Evolutionary conservation across 2,113 vertebrate species (phyloP), one percentile per base, ranked within the genome.

Genomic region (Nothoprocta pentlandii): DNA sequence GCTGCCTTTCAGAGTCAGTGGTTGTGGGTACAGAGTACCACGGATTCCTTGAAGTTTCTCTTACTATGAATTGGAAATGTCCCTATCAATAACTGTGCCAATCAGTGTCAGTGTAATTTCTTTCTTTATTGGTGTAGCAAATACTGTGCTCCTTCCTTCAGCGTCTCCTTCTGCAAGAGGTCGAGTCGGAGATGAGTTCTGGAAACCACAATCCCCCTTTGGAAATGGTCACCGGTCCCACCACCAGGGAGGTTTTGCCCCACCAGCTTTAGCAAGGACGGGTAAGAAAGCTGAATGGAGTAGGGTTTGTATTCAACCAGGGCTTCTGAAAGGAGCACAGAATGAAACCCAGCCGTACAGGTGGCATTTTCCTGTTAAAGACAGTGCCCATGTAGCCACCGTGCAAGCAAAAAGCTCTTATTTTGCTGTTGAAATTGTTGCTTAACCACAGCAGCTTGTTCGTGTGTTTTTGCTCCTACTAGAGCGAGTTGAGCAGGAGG

Each of bases 401-500:
- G 3, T 2, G 34, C 21, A 88, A 23, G 34, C 66, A 51, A 80
- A 51, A 66, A 73, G 82, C 82, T 92, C 34, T 12, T 78, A 63
- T 84, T 80, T 64, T 93, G 81, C 85, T 78, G 3, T 6, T 7
- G 49, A 78, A 74, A 3, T 46, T 56, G 51, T 71, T 63, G 44
- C 68, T 68, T 46, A 87, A 64, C 76, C 76, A 87, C 92, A 93
- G 86, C 77, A 75, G 42, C 61, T 85, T 23, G 23, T 75, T 89
- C 68, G 4, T 59, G 28, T 54, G 83, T 87, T 85, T 85, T 73
- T 76, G 49, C 46, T 85, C 78, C 11, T 5, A 41, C 83, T 86
- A 89, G 70, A 94, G 64, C 87, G 79, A 70, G 44, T 47, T 23
- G 63, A 91, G 80, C 87, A 94, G 83, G 83, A 94, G 66, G 61